Evolutionary conservation across 2,113 vertebrate genomes (phyloP).

Genomic region (Taurulus bubalis): DNA sequence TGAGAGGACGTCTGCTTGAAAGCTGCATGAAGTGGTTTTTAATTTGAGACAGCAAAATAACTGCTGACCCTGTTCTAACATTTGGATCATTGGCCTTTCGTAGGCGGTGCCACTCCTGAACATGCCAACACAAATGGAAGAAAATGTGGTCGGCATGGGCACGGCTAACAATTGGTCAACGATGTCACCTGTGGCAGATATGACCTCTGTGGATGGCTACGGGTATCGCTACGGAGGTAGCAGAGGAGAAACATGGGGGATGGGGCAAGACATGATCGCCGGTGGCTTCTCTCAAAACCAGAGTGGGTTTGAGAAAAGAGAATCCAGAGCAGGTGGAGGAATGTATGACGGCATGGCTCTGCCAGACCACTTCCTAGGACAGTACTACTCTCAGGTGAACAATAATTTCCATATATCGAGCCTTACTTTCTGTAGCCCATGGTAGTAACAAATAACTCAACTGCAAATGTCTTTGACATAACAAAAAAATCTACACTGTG

Average conservation of each 20-base stretch:
- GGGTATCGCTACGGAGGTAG: too few species aligned
- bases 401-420: neutral
- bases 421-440: neutral
- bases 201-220: too few species aligned
- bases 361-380: constrained; percentile 54
- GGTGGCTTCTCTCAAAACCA: constrained; percentile 9
- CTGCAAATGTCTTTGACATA: neutral
- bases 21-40: neutral
- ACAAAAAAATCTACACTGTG: neutral
- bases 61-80: constrained; percentile 11
- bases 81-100: neutral
- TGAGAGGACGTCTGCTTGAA: neutral
- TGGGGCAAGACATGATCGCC: neutral
- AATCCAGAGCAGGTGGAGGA: constrained; percentile 20
- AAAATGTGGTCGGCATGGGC: neutral
- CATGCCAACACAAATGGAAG: constrained; percentile 16
- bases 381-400: constrained; percentile 80
- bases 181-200: neutral
- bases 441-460: neutral
- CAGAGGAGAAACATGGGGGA: neutral
- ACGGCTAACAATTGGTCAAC: neutral
- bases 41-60: neutral
- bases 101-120: constrained; percentile 70
- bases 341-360: constrained; percentile 70
- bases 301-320: constrained; percentile 20